Evolutionary conservation across 2,797 vertebrate genomes (phyloP), one percentile per base, ranked within the genome.

Genomic region (Acrocephalus scirpaceus): DNA sequence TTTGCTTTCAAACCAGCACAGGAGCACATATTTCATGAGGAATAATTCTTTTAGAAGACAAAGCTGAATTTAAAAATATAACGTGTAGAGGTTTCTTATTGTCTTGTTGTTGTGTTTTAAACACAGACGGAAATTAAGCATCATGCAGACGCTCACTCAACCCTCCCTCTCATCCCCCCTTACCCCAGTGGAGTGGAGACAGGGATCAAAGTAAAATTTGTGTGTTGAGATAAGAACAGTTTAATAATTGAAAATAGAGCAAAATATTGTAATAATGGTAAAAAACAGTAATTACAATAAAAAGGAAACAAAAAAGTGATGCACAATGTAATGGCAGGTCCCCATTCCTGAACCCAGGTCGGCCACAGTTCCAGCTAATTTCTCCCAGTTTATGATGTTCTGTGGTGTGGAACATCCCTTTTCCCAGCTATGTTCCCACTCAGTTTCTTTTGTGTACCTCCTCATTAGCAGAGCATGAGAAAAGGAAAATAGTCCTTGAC

Each of bases 361-460:
- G 0, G 10, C 20, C 20, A 25, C 0, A 0, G 6, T 69, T 54
- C 23, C 16, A 54, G 25, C 13, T 40, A 40, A 47, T 54, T 54
- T 29, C 25, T 54, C 16, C 9, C 57, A 15, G 4, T 48, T 70
- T 34, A 34, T 40, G 34, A 47, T 34, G 20, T 47, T 54, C 40
- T 62, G 2, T 30, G 25, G 25, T 53, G n/a, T 61, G 25, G 40
- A 54, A 61, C n/a, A 54, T 54, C 9, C 4, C 26, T 67, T 60
- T 67, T 18, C 45, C 17, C 32, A 27, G 32, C 6, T 23, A 13
- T 17, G 9, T 6, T 77, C 34, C 11, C 16, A 54, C 56, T 5
- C 20, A 70, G 16, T 30, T 70, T 40, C 20, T 54, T 77, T 70
- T 54, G 34, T 62, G 17, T 10, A 30, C 3, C 6, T 61, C 13